A percentile compares a stretch with the other conserved stretches of the same genome.
phyloP scores from a whole-genome alignment of 2,888 invertebrate species.

The Apocheima hispidaria region DNA sequence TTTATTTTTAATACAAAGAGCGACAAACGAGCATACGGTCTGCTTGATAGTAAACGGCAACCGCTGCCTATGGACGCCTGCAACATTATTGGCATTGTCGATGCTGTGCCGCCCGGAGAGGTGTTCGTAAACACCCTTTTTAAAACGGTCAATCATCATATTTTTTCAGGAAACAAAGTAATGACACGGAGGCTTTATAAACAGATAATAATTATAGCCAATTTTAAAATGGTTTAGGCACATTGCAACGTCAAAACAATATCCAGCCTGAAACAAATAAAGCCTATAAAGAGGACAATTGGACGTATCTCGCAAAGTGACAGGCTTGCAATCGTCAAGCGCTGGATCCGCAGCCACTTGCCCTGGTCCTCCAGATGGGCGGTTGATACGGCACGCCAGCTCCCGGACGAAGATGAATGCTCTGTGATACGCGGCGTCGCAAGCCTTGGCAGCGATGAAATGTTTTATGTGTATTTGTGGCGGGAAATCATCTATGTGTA shows the following conservation, averaged over 20 bases:
- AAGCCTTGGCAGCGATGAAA: constrained; percentile 38
- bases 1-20: no score
- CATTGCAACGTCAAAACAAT: not conserved
- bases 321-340: constrained; percentile 49
- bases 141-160: no score
- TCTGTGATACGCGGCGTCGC: constrained; percentile 42
- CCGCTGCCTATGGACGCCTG: no score
- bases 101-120: no score
- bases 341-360: constrained; percentile 48
- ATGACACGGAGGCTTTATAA: no score
- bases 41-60: no score
- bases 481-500: constrained; percentile 9
- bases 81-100: no score
- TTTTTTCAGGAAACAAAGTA: no score
- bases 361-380: constrained; percentile 63
- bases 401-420: constrained; percentile 61
- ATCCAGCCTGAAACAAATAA: constrained; percentile 5
- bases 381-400: constrained; percentile 71
- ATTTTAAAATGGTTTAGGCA: not conserved
- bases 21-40: no score
- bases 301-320: constrained; percentile 28
- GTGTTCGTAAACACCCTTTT: no score
- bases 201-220: no score
- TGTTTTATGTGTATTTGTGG: constrained; percentile 35
- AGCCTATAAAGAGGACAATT: constrained; percentile 23